A percentile compares a stretch with the other conserved stretches of the same genome.
These are phyloP conservation scores for Zaprionus gabonicus DNA, from an alignment of 1,140 invertebrate genomes.

Conservation along the genomic window DNA sequence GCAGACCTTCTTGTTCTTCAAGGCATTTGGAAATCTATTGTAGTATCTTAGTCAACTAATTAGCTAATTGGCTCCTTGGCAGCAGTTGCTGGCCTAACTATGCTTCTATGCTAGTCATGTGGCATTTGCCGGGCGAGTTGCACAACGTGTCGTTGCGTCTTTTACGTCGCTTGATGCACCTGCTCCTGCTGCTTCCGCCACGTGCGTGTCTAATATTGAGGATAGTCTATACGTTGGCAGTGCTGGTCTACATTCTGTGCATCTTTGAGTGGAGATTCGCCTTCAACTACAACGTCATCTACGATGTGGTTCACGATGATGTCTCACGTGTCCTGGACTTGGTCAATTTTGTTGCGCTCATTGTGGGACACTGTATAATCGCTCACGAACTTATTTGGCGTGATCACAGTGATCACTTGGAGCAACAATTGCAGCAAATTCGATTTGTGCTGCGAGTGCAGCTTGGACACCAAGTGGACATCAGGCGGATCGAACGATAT, in stretches of 20 bases:
- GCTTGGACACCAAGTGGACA: slow-evolving; percentile 18
- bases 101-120: slow-evolving; percentile 21
- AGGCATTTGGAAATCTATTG: background rate
- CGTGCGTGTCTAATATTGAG: background rate
- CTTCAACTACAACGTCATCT: slow-evolving; percentile 37
- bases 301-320: slow-evolving; percentile 22
- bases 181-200: slow-evolving; percentile 21
- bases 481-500: background rate
- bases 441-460: background rate
- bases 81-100: background rate
- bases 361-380: slow-evolving; percentile 21
- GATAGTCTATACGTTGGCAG: slow-evolving; percentile 8
- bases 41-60: background rate
- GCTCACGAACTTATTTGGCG: slow-evolving; percentile 25
- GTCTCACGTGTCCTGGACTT: slow-evolving; percentile 27
- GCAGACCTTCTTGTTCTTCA: background rate
- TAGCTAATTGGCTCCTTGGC: background rate
- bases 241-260: background rate
- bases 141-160: slow-evolving; percentile 28
- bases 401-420: slow-evolving; percentile 14
- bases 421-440: slow-evolving; percentile 24
- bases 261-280: slow-evolving; percentile 28
- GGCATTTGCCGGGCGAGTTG: slow-evolving; percentile 14
- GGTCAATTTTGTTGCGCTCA: slow-evolving; percentile 18
- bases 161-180: slow-evolving; percentile 22